A percentile compares a stretch with the other conserved stretches of the same genome.
These are phyloP conservation scores for Brachypterus glaber DNA, from an alignment of 2,888 invertebrate species.

Conservation along the genomic window DNA sequence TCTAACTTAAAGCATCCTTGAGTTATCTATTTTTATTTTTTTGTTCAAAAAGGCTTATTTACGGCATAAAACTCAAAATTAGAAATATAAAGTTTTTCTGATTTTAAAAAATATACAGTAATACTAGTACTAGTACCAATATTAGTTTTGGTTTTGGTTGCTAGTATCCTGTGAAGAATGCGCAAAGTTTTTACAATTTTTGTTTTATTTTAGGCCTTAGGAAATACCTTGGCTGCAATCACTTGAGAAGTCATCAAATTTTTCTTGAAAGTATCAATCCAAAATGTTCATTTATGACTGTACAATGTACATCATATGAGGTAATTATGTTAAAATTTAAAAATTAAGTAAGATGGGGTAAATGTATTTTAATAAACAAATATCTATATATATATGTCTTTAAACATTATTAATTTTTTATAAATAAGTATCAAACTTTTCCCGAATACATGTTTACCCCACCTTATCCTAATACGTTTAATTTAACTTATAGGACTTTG, in stretches of 20 bases:
- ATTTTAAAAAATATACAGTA: no score
- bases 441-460: no score
- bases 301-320: slow-evolving; percentile 71
- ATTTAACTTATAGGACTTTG: slow-evolving; percentile 48
- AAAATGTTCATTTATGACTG: slow-evolving; percentile 65
- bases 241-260: slow-evolving; percentile 73
- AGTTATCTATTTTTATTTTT: no score
- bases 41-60: no score
- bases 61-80: no score
- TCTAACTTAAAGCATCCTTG: no score
- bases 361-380: slow-evolving; percentile 4
- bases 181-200: no score
- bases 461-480: no score
- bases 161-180: no score
- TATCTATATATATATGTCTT: slow-evolving; percentile 10
- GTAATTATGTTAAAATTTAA: slow-evolving; percentile 36
- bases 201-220: slow-evolving; percentile 49
- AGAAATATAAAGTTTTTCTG: no score
- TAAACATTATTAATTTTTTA: not conserved
- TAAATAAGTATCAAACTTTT: not conserved
- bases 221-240: slow-evolving; percentile 74
- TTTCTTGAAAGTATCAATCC: slow-evolving; percentile 77
- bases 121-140: no score
- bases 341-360: not conserved
- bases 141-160: no score